phyloP scores from a whole-genome alignment of 1,140 invertebrate genomes.

The Drosophila parvula region DNA sequence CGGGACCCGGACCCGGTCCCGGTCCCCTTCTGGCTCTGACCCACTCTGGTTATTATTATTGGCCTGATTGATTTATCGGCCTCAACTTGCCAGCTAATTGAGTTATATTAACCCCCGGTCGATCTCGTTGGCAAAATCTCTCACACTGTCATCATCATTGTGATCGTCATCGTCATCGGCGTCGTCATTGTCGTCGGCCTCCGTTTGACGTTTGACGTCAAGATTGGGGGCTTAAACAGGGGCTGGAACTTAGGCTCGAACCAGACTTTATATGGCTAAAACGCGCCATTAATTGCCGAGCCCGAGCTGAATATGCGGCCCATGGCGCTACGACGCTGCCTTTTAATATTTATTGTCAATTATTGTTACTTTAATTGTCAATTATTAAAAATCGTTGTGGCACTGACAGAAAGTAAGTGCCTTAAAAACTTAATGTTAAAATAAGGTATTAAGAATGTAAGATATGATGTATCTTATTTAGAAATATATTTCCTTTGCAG shows the following conservation, averaged over 20 bases:
- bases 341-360: constrained; percentile 81
- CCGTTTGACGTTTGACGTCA: constrained; percentile 44
- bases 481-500: too few species aligned
- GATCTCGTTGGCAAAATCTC: constrained; percentile 21
- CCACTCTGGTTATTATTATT: constrained; percentile 46
- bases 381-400: constrained; percentile 70
- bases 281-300: constrained; percentile 75
- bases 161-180: constrained; percentile 43
- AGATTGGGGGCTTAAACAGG: constrained; percentile 41
- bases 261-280: constrained; percentile 75
- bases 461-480: too few species aligned
- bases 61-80: constrained; percentile 75
- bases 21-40: not conserved
- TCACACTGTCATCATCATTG: constrained; percentile 60
- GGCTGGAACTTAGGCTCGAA: constrained; percentile 39
- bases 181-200: constrained; percentile 42
- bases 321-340: constrained; percentile 46
- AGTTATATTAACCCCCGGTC: constrained; percentile 66
- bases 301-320: constrained; percentile 31
- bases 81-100: constrained; percentile 63
- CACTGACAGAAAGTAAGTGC: constrained; percentile 10
- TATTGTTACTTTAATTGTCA: constrained; percentile 81
- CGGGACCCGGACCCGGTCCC: not conserved
- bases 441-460: not conserved
- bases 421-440: not conserved